phyloP scores from a whole-genome alignment of 2,888 invertebrate species.

The Hydrotaea cyrtoneurina region DNA sequence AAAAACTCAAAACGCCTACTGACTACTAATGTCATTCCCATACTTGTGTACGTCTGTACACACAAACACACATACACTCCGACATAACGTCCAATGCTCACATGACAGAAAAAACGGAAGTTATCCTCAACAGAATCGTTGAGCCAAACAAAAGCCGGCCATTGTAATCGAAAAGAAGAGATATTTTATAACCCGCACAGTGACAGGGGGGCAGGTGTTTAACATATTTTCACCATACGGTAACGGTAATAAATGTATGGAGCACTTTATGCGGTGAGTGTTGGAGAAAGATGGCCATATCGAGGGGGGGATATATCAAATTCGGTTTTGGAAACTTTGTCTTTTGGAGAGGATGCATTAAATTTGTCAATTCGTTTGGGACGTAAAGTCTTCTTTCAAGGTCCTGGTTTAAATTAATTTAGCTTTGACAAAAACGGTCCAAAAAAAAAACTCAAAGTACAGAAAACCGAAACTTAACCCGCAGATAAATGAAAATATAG shows the following conservation, averaged over 20 bases:
- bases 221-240: slow-evolving; percentile 15
- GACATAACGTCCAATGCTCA: background rate
- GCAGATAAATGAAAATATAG: no score
- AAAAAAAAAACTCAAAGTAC: no score
- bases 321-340: background rate
- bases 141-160: slow-evolving; percentile 20
- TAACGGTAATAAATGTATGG: slow-evolving; percentile 37
- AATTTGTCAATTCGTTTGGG: background rate
- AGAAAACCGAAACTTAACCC: no score
- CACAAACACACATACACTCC: no score
- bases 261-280: background rate
- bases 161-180: slow-evolving; percentile 8
- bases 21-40: slow-evolving; percentile 44
- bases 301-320: background rate
- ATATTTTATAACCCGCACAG: background rate
- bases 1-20: slow-evolving; percentile 46
- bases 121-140: slow-evolving; percentile 15
- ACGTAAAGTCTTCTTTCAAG: no score
- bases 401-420: no score
- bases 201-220: slow-evolving; percentile 38
- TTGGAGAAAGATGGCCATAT: background rate
- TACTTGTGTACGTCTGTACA: background rate
- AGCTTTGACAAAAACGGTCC: no score
- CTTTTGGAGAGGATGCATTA: background rate
- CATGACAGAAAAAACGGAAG: slow-evolving; percentile 39